Base-by-base conservation (phyloP, 2,797 vertebrate species). In the Sandelia bainsii region DNA sequence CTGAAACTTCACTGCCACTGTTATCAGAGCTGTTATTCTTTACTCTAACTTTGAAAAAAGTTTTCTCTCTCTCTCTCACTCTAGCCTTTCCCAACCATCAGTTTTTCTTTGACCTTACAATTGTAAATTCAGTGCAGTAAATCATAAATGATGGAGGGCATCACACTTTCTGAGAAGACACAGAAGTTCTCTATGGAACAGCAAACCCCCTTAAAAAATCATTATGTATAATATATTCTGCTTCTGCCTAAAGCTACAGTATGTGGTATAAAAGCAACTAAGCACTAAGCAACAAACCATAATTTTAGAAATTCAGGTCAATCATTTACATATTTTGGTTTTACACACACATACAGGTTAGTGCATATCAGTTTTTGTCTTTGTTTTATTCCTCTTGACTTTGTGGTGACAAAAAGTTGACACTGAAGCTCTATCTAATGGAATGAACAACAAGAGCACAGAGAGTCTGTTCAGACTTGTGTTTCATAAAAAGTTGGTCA, bases 61-160 rank as follows among this genome's bases (percentile, higher is more conserved):
- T 53, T 34, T n/a, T 34, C 2, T 49, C 27, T 63, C 9, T 22
- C n/a, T 12, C 16, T 71, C 49, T 77, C 6, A 6, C 29, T 32
- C 7, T 32, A 32, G 32, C 56, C 57, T 80, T 67, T 54, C 9
- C 3, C 22, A 9, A 12, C 16, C 32, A 37, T 49, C 42, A 1
- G 14, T 58, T 58, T 39, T 29, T 69, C 57, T 56, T 52, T 69
- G 52, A 69, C 67, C 70, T 75, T 44, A 54, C 4, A 2, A 34
- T 19, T 62, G 25, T 71, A 51, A 71, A 54, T 65, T 79, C 32
- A 68, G 58, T 69, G 52, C 59, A 68, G 25, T 37, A 25, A 58
- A 71, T 75, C 61, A 73, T 66, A 58, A 79, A 81, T 77, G 59
- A 69, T 62, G 32, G 22, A 72, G 45, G 40, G 58, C 34, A 29